Conservation (phyloP, 2,888 invertebrate genomes). For the Corythucha ciliata region DNA sequence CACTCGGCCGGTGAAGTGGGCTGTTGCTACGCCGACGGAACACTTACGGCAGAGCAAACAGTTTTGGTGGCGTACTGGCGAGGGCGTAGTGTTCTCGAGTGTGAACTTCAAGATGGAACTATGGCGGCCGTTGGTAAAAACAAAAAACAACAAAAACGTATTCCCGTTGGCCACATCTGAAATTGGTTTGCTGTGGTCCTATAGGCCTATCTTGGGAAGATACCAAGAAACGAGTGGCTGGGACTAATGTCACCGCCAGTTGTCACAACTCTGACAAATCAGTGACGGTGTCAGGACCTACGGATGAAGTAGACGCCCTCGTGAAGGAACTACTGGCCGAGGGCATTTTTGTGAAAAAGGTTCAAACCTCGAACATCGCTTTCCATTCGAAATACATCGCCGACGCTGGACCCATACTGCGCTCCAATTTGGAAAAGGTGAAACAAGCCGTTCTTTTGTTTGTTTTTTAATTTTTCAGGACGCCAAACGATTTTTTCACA, state of each 20-base stretch:
- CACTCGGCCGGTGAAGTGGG: conserved; percentile 62
- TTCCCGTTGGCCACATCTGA: no score
- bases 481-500: no score
- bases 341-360: conserved; percentile 73
- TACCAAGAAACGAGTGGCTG: conserved; percentile 57
- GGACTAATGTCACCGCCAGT: conserved; percentile 72
- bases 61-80: conserved; percentile 91
- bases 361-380: conserved; percentile 78
- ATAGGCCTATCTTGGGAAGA: conserved; percentile 75
- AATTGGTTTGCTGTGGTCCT: no score
- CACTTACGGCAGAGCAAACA: conserved; percentile 88
- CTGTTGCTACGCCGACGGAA: conserved; percentile 65
- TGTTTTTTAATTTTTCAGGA: no score
- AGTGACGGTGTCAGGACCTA: conserved; percentile 88
- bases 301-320: conserved; percentile 56
- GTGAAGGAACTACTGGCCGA: conserved; percentile 61
- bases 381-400: conserved; percentile 92
- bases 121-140: conserved; percentile 82
- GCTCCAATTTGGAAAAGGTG: conserved; percentile 58
- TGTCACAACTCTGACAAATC: conserved; percentile 93
- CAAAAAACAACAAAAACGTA: no score
- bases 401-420: conserved; percentile 71
- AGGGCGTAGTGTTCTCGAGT: conserved; percentile 73
- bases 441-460: no score
- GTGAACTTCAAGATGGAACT: conserved; percentile 60